Evolutionary conservation across 2,797 vertebrate species (phyloP).

Genomic region (Petrocephalus sullivani): DNA sequence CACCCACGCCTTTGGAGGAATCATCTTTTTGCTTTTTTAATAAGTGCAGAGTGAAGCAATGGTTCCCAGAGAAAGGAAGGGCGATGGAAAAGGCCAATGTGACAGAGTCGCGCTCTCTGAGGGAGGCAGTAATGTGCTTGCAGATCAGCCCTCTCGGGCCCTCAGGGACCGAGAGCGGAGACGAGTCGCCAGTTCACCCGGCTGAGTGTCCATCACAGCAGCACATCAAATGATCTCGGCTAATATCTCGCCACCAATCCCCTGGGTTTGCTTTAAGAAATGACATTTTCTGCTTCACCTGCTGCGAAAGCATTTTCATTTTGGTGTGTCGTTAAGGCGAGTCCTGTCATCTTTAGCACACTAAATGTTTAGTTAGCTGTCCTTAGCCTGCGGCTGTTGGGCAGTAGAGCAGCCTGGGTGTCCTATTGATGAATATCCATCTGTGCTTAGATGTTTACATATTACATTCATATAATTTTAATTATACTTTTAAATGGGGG

Average conservation of each 20-base stretch:
- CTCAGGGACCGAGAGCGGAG: neutral
- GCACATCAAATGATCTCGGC: neutral
- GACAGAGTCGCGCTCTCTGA: neutral
- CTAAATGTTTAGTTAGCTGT: neutral
- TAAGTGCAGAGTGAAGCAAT: neutral
- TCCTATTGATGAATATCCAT: neutral
- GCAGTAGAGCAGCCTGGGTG: neutral
- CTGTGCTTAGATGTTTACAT: neutral
- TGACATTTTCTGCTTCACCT: slow-evolving; percentile 4
- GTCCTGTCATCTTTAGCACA: neutral
- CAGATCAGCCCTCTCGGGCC: neutral
- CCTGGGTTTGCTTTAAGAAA: slow-evolving; percentile 3
- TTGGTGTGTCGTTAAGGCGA: neutral
- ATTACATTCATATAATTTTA: neutral
- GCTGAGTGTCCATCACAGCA: neutral
- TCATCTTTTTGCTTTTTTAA: slow-evolving; percentile 5
- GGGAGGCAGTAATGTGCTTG: neutral
- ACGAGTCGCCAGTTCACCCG: neutral
- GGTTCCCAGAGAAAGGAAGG: neutral
- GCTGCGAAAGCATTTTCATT: neutral
- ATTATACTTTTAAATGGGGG: neutral
- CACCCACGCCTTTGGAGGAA: slow-evolving; percentile 12
- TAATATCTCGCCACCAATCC: neutral
- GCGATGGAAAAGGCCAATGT: neutral
- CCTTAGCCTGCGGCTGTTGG: neutral